Percentiles rank a stretch among this genome's conserved stretches.
Conservation (phyloP, 2,888 invertebrate genomes). For the Microctonus aethiopoides region DNA sequence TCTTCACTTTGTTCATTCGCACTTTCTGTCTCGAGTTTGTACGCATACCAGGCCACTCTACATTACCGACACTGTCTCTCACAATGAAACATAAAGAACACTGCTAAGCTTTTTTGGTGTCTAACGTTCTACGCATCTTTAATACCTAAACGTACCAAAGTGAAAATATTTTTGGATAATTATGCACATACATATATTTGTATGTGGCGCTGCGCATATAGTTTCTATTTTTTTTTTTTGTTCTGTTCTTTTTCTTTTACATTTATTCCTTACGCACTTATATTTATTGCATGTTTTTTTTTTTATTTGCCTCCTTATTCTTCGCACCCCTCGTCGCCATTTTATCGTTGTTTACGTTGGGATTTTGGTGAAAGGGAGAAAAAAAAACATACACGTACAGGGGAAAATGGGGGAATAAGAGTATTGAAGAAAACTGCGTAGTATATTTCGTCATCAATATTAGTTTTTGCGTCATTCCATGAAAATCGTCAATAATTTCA, state of each 20-base stretch:
- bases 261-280: background rate
- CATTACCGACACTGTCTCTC: conserved; percentile 34
- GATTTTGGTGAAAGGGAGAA: conserved; percentile 12
- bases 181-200: background rate
- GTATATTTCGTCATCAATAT: conserved; percentile 34
- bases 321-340: conserved; percentile 20
- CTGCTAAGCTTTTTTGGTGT: conserved; percentile 9
- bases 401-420: background rate
- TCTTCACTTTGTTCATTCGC: background rate
- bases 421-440: conserved; percentile 26
- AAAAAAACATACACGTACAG: background rate
- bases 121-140: background rate
- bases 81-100: conserved; percentile 25
- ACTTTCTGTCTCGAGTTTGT: conserved; percentile 18
- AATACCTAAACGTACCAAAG: background rate
- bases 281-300: conserved; percentile 6
- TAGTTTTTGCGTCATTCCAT: conserved; percentile 29
- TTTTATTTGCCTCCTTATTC: background rate
- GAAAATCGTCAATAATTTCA: background rate
- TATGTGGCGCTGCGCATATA: conserved; percentile 1
- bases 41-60: conserved; percentile 35
- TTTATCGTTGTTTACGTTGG: conserved; percentile 40
- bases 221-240: background rate
- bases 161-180: background rate
- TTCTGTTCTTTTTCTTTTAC: background rate